phyloP scores from a whole-genome alignment of 2,888 invertebrate species.

The Idaea aversata region DNA sequence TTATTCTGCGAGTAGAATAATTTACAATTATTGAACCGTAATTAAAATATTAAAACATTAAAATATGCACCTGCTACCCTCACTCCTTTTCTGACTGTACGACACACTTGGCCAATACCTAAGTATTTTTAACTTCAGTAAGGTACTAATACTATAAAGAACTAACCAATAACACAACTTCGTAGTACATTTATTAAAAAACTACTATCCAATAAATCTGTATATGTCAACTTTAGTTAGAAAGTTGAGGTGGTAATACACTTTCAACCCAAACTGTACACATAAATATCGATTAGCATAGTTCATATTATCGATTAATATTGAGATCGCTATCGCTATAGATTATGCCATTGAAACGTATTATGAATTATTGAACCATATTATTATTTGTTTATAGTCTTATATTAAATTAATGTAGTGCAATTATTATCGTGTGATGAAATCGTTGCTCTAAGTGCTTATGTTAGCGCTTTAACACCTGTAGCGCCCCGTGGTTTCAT shows the following conservation, averaged over 20 bases:
- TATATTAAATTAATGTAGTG: not conserved
- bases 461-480: not conserved
- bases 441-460: slow-evolving; percentile 3
- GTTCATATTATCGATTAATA: not conserved
- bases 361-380: not conserved
- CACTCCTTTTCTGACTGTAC: too few relatives aligned
- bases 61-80: too few relatives aligned
- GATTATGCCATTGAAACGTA: not conserved
- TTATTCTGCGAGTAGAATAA: too few relatives aligned
- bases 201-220: too few relatives aligned
- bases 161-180: too few relatives aligned
- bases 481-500: too few relatives aligned
- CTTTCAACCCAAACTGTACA: not conserved
- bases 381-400: not conserved
- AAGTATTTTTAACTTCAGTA: too few relatives aligned
- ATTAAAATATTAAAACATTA: too few relatives aligned
- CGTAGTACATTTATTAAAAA: too few relatives aligned
- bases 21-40: too few relatives aligned
- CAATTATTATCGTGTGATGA: slow-evolving; percentile 2
- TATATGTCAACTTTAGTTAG: not conserved
- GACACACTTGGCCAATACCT: too few relatives aligned
- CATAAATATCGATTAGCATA: not conserved
- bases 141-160: too few relatives aligned
- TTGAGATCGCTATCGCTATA: not conserved
- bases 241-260: not conserved